Evolutionary conservation across 2,113 vertebrate genomes (phyloP).

Genomic region (Anhinga anhinga): DNA sequence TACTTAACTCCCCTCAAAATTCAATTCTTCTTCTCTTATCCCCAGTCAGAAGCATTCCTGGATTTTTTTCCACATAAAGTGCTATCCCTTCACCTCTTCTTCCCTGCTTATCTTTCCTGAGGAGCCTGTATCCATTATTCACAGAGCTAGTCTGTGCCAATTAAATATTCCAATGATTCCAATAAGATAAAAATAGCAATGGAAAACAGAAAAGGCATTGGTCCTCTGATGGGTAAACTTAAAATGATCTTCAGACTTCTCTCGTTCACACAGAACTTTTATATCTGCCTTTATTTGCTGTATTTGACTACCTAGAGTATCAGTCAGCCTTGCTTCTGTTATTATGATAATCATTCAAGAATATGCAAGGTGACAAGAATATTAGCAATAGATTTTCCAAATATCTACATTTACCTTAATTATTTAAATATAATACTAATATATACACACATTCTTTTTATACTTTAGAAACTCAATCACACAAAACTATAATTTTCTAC

Average conservation of each 20-base stretch:
- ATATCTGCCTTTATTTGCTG: background rate
- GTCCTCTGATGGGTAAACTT: background rate
- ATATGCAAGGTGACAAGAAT: background rate
- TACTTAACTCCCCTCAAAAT: background rate
- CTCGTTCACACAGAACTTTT: background rate
- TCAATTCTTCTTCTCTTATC: background rate
- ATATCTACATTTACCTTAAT: background rate
- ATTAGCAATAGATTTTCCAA: background rate
- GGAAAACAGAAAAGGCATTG: background rate
- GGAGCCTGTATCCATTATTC: background rate
- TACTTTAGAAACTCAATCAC: background rate
- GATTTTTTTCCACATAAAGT: background rate
- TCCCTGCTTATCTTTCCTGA: background rate
- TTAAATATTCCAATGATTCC: background rate
- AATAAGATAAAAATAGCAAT: background rate
- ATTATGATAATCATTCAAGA: background rate
- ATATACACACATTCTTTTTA: rapidly evolving
- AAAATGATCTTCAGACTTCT: background rate
- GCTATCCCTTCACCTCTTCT: background rate
- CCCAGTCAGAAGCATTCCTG: background rate
- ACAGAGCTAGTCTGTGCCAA: background rate
- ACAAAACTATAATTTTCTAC: background rate
- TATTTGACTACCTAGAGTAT: background rate
- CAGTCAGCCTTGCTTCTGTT: background rate
- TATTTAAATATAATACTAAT: background rate